These are phyloP conservation scores for Coregonus ussuriensis DNA, from an alignment of 2,797 vertebrate genomes.

Conservation along the genomic window DNA sequence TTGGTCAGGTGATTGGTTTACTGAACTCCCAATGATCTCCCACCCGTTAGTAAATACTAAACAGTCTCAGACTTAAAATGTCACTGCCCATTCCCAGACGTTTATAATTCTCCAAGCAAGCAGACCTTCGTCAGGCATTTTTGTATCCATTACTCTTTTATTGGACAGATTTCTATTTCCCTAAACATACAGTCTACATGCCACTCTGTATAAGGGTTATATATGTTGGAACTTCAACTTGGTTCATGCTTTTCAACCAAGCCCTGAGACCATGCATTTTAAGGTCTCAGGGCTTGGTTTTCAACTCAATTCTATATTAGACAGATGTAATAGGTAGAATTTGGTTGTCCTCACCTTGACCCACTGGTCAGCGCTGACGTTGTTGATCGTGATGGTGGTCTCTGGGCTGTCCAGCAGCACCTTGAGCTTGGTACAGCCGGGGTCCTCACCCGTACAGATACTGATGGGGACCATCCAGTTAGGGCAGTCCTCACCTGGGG, in stretches of 20 bases:
- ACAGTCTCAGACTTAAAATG: background rate
- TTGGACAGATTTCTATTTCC: no score
- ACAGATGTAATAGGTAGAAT: no score
- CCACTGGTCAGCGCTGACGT: constrained; percentile 86
- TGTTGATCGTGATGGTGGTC: constrained; percentile 84
- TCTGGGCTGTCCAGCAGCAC: constrained; percentile 91
- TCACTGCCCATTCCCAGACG: background rate
- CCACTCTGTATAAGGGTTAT: no score
- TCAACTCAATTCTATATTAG: no score
- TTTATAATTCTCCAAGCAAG: background rate
- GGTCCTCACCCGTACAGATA: constrained; percentile 90
- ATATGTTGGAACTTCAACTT: no score
- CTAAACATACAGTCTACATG: no score
- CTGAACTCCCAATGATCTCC: no score
- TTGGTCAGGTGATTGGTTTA: no score
- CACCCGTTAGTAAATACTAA: background rate
- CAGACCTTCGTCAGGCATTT: background rate
- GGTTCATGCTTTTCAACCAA: no score
- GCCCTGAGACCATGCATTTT: no score
- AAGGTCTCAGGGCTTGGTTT: no score
- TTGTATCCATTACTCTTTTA: background rate
- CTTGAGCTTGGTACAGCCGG: constrained; percentile 85
- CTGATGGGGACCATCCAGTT: constrained; percentile 97
- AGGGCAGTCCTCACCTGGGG: constrained; percentile 86
- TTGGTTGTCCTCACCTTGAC: constrained; percentile 81